These are phyloP conservation scores for Hyaena hyaena DNA, from an alignment of 2,113 vertebrate genomes.

Conservation along the genomic window DNA sequence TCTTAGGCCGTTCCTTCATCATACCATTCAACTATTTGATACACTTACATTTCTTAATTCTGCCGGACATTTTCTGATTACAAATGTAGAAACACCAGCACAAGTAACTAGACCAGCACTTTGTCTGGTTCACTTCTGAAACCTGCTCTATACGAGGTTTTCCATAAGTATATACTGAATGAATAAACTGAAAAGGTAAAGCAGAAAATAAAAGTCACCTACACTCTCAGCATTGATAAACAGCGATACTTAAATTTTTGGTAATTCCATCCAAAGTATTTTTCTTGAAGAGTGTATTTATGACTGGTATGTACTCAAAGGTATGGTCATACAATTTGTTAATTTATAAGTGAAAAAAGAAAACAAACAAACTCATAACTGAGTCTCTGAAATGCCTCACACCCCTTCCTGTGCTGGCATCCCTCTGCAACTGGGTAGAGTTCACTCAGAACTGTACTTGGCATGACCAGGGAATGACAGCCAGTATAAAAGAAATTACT, in stretches of 20 bases:
- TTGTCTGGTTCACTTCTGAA: background rate
- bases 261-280: background rate
- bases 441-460: background rate
- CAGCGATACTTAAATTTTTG: background rate
- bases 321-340: background rate
- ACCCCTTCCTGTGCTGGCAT: background rate
- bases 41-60: background rate
- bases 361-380: background rate
- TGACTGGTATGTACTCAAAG: background rate
- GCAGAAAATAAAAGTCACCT: background rate
- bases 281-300: background rate
- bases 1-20: background rate
- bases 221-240: background rate
- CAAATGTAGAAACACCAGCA: background rate
- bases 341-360: background rate
- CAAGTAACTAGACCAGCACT: background rate
- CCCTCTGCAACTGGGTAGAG: background rate
- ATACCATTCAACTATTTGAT: background rate
- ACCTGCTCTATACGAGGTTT: background rate
- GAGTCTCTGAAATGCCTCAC: background rate
- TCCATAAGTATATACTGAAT: background rate
- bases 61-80: background rate
- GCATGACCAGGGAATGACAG: background rate
- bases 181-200: background rate
- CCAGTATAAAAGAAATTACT: too few species aligned